phyloP scores from a whole-genome alignment of 2,888 invertebrate species.

The Kuschelorhynchus macadamiae region DNA sequence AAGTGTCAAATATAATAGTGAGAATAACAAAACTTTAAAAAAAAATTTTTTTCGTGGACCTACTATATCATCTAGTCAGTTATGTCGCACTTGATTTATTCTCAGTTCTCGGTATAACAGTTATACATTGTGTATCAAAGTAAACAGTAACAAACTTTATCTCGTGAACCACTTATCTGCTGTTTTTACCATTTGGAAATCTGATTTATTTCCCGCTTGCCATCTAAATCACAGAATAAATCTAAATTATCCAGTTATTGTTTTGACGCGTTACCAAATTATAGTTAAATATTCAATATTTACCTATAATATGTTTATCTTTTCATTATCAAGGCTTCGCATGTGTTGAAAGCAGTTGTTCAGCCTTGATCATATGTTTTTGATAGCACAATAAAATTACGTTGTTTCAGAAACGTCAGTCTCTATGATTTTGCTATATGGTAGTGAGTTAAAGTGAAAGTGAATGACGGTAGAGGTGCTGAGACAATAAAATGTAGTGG shows the following conservation, averaged over 20 bases:
- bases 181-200: not conserved
- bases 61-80: too few relatives aligned
- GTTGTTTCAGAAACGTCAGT: constrained; percentile 12
- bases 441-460: not conserved
- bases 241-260: constrained; percentile 9
- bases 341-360: constrained; percentile 24
- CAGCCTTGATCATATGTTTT: constrained; percentile 45
- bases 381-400: constrained; percentile 32
- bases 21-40: too few relatives aligned
- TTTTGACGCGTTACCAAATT: not conserved
- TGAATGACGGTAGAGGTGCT: not conserved
- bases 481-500: not conserved
- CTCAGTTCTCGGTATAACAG: too few relatives aligned
- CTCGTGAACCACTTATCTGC: too few relatives aligned
- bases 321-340: constrained; percentile 38
- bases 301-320: constrained; percentile 38
- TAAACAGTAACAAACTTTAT: too few relatives aligned
- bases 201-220: not conserved
- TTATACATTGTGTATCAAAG: too few relatives aligned
- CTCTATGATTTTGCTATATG: constrained; percentile 3
- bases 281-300: constrained; percentile 10
- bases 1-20: too few relatives aligned
- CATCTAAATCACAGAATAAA: not conserved
- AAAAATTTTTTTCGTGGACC: too few relatives aligned
- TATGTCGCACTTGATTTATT: too few relatives aligned